Conservation (phyloP, 2,797 vertebrate genomes). For the Miichthys miiuy region DNA sequence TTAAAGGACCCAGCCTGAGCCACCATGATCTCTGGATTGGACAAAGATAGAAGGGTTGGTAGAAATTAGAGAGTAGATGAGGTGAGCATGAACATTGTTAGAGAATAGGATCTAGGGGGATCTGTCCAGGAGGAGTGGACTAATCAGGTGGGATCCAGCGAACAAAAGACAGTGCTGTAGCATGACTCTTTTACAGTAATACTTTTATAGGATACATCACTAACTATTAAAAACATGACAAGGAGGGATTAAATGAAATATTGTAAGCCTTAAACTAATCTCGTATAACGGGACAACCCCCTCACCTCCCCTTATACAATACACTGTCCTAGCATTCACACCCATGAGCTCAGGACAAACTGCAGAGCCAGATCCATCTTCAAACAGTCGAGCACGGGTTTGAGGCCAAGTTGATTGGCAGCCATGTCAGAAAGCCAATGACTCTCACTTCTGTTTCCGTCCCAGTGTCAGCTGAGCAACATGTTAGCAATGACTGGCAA, state of each 20-base stretch:
- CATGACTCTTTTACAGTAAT: slow-evolving; percentile 74
- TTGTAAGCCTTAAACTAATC: slow-evolving; percentile 82
- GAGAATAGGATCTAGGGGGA: slow-evolving; percentile 19
- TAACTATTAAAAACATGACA: slow-evolving; percentile 35
- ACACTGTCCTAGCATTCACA: slow-evolving; percentile 46
- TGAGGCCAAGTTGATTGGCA: slow-evolving; percentile 14
- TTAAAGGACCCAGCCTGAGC: slow-evolving; percentile 32
- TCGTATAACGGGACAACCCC: slow-evolving; percentile 52
- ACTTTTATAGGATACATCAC: slow-evolving; percentile 68
- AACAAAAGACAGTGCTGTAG: slow-evolving; percentile 69
- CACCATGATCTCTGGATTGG: slow-evolving; percentile 64
- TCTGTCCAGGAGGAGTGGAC: slow-evolving; percentile 64
- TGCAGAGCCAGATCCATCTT: slow-evolving; percentile 57
- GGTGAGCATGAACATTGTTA: not conserved
- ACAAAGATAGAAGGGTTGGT: slow-evolving; percentile 4
- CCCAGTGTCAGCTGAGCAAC: slow-evolving; percentile 24
- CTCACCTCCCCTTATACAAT: slow-evolving; percentile 5
- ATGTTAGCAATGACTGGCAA: slow-evolving; percentile 54
- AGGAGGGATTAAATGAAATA: slow-evolving; percentile 52
- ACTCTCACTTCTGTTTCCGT: slow-evolving; percentile 40
- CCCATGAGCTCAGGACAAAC: slow-evolving; percentile 81
- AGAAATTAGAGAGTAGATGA: not conserved
- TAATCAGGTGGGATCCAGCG: slow-evolving; percentile 37
- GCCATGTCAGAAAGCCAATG: slow-evolving; percentile 38
- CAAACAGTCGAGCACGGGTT: slow-evolving; percentile 37